Evolutionary conservation across 1,140 invertebrate species (phyloP).

Genomic region (Argopecten irradians): DNA sequence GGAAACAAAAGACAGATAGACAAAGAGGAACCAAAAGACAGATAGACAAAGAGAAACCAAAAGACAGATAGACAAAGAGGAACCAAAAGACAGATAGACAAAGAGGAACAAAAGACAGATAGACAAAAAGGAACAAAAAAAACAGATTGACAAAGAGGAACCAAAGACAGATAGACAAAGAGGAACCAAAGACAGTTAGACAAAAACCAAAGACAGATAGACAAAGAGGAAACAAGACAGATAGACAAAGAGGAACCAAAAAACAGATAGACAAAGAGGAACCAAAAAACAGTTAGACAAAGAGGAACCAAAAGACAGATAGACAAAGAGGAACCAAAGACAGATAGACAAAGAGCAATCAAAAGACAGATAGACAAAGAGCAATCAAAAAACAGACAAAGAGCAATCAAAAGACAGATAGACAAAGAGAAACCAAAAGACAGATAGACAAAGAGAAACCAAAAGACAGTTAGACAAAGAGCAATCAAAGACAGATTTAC

Average conservation of each 20-base stretch:
- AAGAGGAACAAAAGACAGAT: background rate
- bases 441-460: background rate
- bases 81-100: background rate
- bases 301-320: background rate
- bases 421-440: background rate
- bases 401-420: background rate
- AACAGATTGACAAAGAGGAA: too few species aligned
- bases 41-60: background rate
- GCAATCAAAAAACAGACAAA: background rate
- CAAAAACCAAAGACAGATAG: too few species aligned
- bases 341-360: background rate
- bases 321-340: background rate
- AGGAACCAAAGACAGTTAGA: too few species aligned
- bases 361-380: background rate
- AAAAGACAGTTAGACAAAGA: background rate
- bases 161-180: too few species aligned
- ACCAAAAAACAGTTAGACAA: background rate
- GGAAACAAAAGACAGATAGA: background rate
- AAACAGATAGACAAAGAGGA: background rate
- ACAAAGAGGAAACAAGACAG: too few species aligned
- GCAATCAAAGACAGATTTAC: too few species aligned
- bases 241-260: background rate
- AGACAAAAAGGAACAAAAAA: too few species aligned
- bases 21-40: background rate
- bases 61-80: background rate